Evolutionary conservation across 1,140 invertebrate genomes (phyloP), one percentile per base, ranked within the genome.

Genomic region (Aradophagus sp.): DNA sequence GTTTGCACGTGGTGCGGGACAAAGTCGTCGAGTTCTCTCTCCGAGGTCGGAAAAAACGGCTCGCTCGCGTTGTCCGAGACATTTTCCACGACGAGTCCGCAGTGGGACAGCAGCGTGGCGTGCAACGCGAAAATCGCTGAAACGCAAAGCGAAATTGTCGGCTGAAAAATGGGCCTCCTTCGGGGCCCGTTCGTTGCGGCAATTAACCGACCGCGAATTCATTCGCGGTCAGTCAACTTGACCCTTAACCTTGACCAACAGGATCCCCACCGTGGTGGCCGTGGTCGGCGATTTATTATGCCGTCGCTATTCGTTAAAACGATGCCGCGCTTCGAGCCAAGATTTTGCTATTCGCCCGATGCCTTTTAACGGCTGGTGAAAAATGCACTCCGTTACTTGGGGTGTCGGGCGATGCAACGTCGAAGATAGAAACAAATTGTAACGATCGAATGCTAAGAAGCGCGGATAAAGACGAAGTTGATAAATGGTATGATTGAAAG

Each of bases 1-100:
- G 80, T 77, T 39, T 88, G 81, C 26, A 84, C 85, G n/a, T 82
- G 79, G 61, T 86, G 87, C 3, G 88, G 88, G 20, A 87, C 81
- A 63, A 89, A 89, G 23, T 86, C 86, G 31, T 89, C 87, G 12
- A 84, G 74, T 32, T 86, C 83, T 2, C 79, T 69, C 4, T 50
- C 42, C 8, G 26, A 8, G 13, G 11, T 5, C 1, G 32, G 13
- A 10, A 44, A 45, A 44, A 31, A 36, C 8, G 5, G 10, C 15
- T 34, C 31, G 8, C 13, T 29, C 7, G 15, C 11, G 20, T 35
- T 38, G 3, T 34, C 45, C 45, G 19, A 1, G 10, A 2, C 61
- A 35, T 15, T 48, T 39, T 66, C 17, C 12, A 1, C 12, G 2
- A 16, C 11, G 29, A 8, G 39, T 14, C 20, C 29, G 11, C 48